A percentile compares a stretch with the other conserved stretches of the same genome.
phyloP scores from a whole-genome alignment of 2,113 vertebrate genomes.

The Hyperopisus bebe region DNA sequence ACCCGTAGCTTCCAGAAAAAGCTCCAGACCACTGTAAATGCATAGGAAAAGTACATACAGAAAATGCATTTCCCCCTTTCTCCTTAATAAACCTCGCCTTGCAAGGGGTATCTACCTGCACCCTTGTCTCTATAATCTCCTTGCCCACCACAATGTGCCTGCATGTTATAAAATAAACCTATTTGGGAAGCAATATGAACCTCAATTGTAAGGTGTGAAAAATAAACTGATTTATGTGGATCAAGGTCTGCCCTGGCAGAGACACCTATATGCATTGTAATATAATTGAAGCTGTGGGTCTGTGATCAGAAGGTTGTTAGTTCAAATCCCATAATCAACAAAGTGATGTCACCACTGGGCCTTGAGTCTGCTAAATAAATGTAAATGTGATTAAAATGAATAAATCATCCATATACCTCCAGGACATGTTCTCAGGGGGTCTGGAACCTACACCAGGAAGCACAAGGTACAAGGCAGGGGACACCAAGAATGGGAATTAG shows the following conservation, averaged over 20 bases:
- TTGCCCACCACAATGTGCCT: not conserved
- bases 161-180: not conserved
- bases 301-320: not conserved
- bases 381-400: not conserved
- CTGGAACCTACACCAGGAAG: not conserved
- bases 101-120: not conserved
- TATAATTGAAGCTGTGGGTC: not conserved
- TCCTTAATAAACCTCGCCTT: not conserved
- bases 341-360: not conserved
- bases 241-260: not conserved
- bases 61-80: not conserved
- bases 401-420: not conserved
- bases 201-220: not conserved
- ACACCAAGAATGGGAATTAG: not conserved
- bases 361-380: not conserved
- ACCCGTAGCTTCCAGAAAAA: not conserved
- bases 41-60: not conserved
- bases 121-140: not conserved
- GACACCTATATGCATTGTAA: not conserved
- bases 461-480: not conserved
- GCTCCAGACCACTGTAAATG: not conserved
- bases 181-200: not conserved
- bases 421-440: not conserved
- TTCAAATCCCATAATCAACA: not conserved
- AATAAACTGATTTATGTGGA: not conserved